Conservation (phyloP, 1,140 invertebrate species). For the Chlorops oryzae region DNA sequence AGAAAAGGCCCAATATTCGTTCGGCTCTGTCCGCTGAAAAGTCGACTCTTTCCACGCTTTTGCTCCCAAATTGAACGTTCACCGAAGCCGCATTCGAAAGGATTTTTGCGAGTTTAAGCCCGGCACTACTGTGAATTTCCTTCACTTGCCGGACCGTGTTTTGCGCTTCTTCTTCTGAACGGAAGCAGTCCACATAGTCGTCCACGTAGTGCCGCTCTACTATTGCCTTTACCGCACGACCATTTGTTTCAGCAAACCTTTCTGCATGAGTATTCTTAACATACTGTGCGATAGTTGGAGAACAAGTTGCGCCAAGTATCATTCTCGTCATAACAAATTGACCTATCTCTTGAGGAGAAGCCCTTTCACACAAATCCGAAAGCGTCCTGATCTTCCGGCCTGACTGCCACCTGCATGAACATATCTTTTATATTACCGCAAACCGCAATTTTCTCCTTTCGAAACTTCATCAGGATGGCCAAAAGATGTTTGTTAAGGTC, state of each 20-base stretch:
- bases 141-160: no score
- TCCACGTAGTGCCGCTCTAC: no score
- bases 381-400: not conserved
- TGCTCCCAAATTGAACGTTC: not conserved
- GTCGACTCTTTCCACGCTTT: not conserved
- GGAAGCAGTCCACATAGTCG: no score
- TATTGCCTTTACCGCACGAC: no score
- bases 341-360: no score
- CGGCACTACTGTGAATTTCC: constrained; percentile 24
- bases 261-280: constrained; percentile 20
- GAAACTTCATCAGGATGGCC: no score
- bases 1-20: no score
- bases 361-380: not conserved
- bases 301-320: no score
- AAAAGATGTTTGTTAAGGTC: no score
- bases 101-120: constrained; percentile 17
- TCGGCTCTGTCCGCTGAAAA: not conserved
- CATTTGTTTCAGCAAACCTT: constrained; percentile 13
- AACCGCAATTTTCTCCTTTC: not conserved
- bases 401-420: not conserved
- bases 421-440: no score
- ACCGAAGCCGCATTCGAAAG: not conserved
- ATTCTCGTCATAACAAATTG: not conserved
- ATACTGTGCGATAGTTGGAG: not conserved
- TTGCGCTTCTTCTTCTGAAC: no score